Conservation (phyloP, 2,888 invertebrate genomes). For the Dioctria linearis region DNA sequence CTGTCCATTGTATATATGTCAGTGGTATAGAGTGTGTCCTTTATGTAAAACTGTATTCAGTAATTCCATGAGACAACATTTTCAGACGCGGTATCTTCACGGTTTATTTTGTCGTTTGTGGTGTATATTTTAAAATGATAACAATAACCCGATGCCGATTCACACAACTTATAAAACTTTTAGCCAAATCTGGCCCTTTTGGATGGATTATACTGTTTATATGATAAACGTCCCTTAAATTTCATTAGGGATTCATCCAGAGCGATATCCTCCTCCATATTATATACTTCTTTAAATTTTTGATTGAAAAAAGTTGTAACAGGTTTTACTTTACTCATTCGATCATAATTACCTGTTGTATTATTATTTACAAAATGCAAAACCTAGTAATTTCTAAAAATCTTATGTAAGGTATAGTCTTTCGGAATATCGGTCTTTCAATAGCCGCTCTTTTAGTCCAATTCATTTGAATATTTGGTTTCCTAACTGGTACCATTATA, state of each 20-base stretch:
- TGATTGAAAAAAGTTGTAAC: slow-evolving; percentile 21
- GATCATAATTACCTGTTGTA: slow-evolving; percentile 2
- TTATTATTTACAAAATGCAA: slow-evolving; percentile 35
- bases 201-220: slow-evolving; percentile 8
- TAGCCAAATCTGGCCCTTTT: slow-evolving; percentile 35
- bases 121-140: slow-evolving; percentile 26
- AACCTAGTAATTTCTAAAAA: slow-evolving; percentile 24
- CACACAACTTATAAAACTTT: slow-evolving; percentile 47
- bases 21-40: slow-evolving; percentile 36
- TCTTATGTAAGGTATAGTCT: not conserved
- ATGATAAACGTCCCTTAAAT: slow-evolving; percentile 24
- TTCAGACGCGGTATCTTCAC: not conserved
- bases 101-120: not conserved
- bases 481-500: too few relatives aligned
- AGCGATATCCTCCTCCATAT: slow-evolving; percentile 33
- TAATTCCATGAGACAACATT: slow-evolving; percentile 33
- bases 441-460: slow-evolving; percentile 35
- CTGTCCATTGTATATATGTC: too few relatives aligned
- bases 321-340: slow-evolving; percentile 2
- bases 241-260: slow-evolving; percentile 35
- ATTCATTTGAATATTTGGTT: slow-evolving; percentile 41
- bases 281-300: slow-evolving; percentile 29
- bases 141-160: slow-evolving; percentile 27
- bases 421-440: slow-evolving; percentile 29
- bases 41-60: not conserved